These are phyloP conservation scores for Periophthalmus modestus DNA, from an alignment of 2,113 vertebrate species.

Conservation along the genomic window DNA sequence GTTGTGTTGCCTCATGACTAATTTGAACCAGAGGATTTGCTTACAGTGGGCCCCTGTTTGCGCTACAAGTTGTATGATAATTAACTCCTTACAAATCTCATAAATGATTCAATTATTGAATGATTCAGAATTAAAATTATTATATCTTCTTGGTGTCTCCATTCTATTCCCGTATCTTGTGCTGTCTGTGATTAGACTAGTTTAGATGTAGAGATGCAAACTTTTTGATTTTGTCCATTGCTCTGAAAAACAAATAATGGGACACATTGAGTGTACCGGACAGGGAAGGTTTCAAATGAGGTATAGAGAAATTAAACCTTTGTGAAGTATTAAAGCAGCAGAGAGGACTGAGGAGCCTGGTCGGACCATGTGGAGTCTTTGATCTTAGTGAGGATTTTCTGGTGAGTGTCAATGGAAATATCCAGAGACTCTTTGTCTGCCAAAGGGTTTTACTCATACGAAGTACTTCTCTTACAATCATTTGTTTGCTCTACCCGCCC, in stretches of 20 bases:
- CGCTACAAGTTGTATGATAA: slow-evolving; percentile 41
- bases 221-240: too few relatives aligned
- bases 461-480: slow-evolving; percentile 50
- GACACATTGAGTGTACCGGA: too few relatives aligned
- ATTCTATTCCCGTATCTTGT: too few relatives aligned
- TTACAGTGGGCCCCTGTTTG: slow-evolving; percentile 44
- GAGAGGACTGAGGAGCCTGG: slow-evolving; percentile 45
- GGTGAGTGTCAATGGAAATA: slow-evolving; percentile 62
- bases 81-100: slow-evolving; percentile 42
- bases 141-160: neutral
- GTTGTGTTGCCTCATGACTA: slow-evolving; percentile 72
- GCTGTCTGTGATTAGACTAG: too few relatives aligned
- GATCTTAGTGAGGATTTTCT: slow-evolving; percentile 59
- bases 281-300: slow-evolving; percentile 16
- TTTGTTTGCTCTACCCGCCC: slow-evolving; percentile 23
- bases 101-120: slow-evolving; percentile 54
- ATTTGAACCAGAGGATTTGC: slow-evolving; percentile 80
- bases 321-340: slow-evolving; percentile 26
- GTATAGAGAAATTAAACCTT: slow-evolving; percentile 33
- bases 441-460: slow-evolving; percentile 57
- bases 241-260: too few relatives aligned
- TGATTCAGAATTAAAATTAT: neutral
- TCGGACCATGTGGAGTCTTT: slow-evolving; percentile 64
- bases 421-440: slow-evolving; percentile 48
- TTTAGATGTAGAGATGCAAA: too few relatives aligned